Conservation (phyloP, 2,113 vertebrate species). For the Colistium nudipinnis region DNA sequence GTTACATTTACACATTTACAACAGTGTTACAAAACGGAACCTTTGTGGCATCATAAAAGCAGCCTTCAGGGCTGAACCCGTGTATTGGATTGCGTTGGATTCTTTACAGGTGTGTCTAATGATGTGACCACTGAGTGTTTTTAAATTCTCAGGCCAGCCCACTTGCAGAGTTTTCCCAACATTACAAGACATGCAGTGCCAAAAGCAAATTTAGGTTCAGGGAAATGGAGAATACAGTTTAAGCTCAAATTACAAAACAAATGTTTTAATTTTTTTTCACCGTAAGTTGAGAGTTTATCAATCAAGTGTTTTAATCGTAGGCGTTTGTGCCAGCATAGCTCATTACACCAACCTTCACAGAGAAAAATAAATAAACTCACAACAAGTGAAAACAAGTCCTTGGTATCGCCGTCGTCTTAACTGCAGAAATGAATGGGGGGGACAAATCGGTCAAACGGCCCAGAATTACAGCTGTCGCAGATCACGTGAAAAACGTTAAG, state of each 20-base stretch:
- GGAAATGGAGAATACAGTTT: no score
- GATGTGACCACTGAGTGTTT: background rate
- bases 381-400: background rate
- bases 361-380: background rate
- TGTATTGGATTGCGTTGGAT: background rate
- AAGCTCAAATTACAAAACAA: no score
- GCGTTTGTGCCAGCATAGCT: no score
- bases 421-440: background rate
- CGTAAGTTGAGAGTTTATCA: no score
- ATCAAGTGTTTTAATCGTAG: no score
- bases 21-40: background rate
- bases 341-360: no score
- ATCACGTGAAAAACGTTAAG: background rate
- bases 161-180: no score
- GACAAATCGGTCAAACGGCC: conserved; percentile 8
- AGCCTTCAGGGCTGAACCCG: background rate
- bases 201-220: no score
- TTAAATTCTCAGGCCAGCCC: no score
- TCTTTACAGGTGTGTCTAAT: background rate
- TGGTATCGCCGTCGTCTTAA: background rate
- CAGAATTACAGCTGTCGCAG: background rate
- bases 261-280: no score
- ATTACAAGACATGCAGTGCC: no score
- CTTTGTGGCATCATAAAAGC: background rate
- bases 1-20: background rate